phyloP scores from a whole-genome alignment of 30 jellyfish, hydroid and myxozoan genomes.

The Mastigias papua region DNA sequence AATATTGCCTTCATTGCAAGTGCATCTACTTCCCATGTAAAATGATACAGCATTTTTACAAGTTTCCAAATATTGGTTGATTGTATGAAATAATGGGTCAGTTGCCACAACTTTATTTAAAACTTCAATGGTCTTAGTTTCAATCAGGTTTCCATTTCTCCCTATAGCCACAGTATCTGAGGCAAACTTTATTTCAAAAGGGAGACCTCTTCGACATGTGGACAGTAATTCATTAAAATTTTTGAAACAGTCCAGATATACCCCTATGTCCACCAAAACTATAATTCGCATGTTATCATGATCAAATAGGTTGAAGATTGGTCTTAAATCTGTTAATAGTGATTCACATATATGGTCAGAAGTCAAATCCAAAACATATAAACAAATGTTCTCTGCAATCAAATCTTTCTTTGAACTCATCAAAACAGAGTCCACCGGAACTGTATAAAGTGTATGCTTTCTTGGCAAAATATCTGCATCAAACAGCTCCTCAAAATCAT shows the following conservation, averaged over 20 bases:
- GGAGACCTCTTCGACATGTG: conserved; percentile 5
- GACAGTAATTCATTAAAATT: background rate
- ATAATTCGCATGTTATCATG: conserved; percentile 12
- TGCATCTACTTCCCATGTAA: background rate
- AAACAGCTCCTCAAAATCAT: background rate
- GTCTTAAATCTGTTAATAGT: background rate
- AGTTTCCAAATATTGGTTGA: background rate
- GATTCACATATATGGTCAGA: background rate
- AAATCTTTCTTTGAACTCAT: background rate
- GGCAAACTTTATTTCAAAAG: conserved; percentile 3
- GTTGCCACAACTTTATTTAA: background rate
- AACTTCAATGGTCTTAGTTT: background rate
- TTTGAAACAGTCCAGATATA: background rate
- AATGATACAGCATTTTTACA: background rate
- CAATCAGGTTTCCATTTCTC: conserved; percentile 12
- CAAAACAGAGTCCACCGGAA: conserved; percentile 12
- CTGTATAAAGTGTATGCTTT: background rate
- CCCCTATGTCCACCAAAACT: background rate
- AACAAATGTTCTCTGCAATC: background rate
- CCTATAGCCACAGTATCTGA: conserved; percentile 37
- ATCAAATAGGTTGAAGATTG: background rate
- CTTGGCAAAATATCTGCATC: background rate
- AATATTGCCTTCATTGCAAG: background rate
- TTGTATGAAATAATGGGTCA: background rate
- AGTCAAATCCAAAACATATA: conserved; percentile 20